These are phyloP conservation scores for Perca schrenkii DNA, from an alignment of 2,113 vertebrate species.

Conservation along the genomic window DNA sequence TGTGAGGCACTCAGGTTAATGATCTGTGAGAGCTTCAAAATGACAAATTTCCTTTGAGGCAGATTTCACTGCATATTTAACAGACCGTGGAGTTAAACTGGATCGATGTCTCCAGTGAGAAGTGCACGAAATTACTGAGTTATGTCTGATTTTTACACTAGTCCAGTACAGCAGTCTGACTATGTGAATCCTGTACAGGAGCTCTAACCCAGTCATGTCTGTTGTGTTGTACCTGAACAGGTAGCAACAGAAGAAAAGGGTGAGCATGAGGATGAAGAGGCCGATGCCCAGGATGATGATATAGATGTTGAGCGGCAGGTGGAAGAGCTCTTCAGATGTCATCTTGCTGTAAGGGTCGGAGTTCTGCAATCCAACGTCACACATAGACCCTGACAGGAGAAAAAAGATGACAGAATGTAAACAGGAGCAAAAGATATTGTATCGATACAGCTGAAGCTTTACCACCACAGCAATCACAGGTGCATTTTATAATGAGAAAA, in stretches of 20 bases:
- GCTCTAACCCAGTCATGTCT: background rate
- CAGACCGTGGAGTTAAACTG: background rate
- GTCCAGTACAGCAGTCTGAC: background rate
- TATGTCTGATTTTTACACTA: background rate
- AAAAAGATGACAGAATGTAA: constrained; percentile 23
- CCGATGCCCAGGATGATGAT: constrained; percentile 84
- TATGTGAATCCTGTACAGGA: background rate
- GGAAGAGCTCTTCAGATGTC: constrained; percentile 74
- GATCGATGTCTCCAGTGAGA: background rate
- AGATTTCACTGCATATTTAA: background rate
- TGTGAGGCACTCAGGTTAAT: background rate
- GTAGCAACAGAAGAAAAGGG: constrained; percentile 86
- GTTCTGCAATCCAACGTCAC: constrained; percentile 60
- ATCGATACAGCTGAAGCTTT: background rate
- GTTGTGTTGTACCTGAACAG: constrained; percentile 80
- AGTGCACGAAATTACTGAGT: background rate
- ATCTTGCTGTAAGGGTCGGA: constrained; percentile 71
- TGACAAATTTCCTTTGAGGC: background rate
- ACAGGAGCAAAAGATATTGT: background rate
- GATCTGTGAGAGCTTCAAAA: background rate
- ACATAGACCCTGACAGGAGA: constrained; percentile 68
- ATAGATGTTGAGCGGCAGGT: constrained; percentile 83
- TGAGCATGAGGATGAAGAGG: constrained; percentile 85
- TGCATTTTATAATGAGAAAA: background rate
- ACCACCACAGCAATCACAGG: background rate